phyloP scores from a whole-genome alignment of 2,888 invertebrate species.

The Drosophila barbarae region DNA sequence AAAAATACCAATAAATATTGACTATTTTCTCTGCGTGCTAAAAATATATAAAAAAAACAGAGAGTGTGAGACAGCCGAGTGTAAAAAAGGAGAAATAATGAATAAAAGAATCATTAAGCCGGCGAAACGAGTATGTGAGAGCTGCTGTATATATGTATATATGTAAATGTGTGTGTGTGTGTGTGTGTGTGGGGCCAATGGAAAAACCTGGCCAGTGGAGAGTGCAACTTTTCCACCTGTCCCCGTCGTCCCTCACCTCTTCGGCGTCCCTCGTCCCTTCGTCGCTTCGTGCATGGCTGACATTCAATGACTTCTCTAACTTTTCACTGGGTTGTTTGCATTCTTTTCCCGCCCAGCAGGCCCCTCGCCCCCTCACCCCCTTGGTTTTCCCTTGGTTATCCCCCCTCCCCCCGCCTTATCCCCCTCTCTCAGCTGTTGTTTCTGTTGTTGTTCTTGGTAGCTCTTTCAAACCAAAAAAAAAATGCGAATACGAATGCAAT shows the following conservation, averaged over 20 bases:
- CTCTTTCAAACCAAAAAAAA: constrained; percentile 53
- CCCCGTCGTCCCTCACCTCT: neutral
- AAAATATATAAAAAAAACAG: constrained; percentile 3
- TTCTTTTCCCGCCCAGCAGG: constrained; percentile 38
- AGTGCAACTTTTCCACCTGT: constrained; percentile 34
- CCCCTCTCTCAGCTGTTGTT: constrained; percentile 7
- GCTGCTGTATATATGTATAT: constrained; percentile 6
- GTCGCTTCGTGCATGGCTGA: constrained; percentile 65
- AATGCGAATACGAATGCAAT: constrained; percentile 61
- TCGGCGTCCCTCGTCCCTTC: constrained; percentile 19
- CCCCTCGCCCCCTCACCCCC: neutral
- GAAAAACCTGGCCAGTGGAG: constrained; percentile 41
- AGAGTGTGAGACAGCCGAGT: constrained; percentile 5
- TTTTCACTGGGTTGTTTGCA: constrained; percentile 64
- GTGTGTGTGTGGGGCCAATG: constrained; percentile 10
- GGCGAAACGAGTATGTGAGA: constrained; percentile 39
- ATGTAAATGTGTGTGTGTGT: neutral
- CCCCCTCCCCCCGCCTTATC: neutral
- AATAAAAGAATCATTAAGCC: constrained; percentile 76
- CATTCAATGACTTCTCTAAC: constrained; percentile 73
- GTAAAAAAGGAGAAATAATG: constrained; percentile 63
- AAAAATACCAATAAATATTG: neutral
- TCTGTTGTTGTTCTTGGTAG: constrained; percentile 61
- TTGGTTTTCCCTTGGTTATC: constrained; percentile 2
- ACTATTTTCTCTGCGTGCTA: neutral